phyloP scores from a whole-genome alignment of 2,888 invertebrate species.

The Eutolmus rufibarbis region DNA sequence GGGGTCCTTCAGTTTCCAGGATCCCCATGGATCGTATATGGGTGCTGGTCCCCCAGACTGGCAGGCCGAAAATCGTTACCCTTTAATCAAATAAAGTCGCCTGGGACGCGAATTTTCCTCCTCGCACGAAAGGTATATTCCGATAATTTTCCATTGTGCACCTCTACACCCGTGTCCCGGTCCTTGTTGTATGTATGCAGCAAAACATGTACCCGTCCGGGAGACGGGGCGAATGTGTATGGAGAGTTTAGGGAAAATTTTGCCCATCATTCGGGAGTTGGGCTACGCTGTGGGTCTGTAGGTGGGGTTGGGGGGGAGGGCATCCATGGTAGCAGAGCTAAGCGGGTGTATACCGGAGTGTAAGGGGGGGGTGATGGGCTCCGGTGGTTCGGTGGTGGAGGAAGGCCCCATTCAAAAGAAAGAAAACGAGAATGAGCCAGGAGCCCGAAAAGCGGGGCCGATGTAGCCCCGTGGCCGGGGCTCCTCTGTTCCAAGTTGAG shows the following conservation, averaged over 20 bases:
- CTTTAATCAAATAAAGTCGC: conserved; percentile 22
- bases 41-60: not conserved
- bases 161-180: conserved; percentile 15
- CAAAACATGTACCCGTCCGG: not conserved
- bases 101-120: conserved; percentile 39
- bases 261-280: conserved; percentile 34
- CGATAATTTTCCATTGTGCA: conserved; percentile 46
- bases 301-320: not conserved
- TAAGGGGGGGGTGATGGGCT: not conserved
- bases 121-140: conserved; percentile 40
- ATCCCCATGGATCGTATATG: not conserved
- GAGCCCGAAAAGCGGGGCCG: conserved; percentile 26
- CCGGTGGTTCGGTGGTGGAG: not conserved
- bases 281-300: not conserved
- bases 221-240: conserved; percentile 20
- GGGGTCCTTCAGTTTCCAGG: not conserved
- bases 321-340: not conserved
- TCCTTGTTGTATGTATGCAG: conserved; percentile 10
- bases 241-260: conserved; percentile 38
- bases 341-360: not conserved
- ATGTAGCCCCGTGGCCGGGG: conserved; percentile 32
- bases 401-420: conserved; percentile 33
- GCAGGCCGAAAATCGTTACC: not conserved
- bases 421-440: conserved; percentile 32
- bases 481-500: conserved; percentile 2